Evolutionary conservation across 2,888 invertebrate genomes (phyloP).

Genomic region (Microplitis deprimator): DNA sequence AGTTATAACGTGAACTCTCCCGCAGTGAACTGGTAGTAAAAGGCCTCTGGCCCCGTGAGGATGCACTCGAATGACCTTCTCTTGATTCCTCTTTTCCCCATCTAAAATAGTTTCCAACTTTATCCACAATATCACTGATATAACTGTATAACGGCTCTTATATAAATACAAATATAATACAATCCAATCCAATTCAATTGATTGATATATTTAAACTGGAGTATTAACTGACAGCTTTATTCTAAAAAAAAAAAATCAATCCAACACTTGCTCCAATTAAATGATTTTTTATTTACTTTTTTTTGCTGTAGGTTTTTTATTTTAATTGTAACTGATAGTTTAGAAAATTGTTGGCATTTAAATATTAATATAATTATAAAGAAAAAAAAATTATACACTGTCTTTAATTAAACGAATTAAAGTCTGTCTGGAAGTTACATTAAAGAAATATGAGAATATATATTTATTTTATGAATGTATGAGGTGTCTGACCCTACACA

Average conservation of each 20-base stretch:
- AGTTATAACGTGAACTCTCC: conserved; percentile 48
- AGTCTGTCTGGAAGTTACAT: conserved; percentile 51
- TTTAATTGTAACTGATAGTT: too few relatives aligned
- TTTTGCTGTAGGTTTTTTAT: too few relatives aligned
- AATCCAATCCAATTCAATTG: not conserved
- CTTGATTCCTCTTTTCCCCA: conserved; percentile 58
- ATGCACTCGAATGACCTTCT: conserved; percentile 69
- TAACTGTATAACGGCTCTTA: conserved; percentile 70
- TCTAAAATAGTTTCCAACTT: conserved; percentile 64
- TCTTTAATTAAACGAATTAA: conserved; percentile 24
- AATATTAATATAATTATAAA: not conserved
- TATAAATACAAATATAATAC: conserved; percentile 27
- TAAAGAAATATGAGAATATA: conserved; percentile 50
- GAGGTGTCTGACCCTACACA: conserved; percentile 51
- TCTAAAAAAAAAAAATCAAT: too few relatives aligned
- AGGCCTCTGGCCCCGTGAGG: conserved; percentile 51
- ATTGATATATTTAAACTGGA: not conserved
- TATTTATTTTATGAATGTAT: conserved; percentile 42
- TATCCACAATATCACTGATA: conserved; percentile 65
- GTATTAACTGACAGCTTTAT: not conserved
- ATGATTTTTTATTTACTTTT: too few relatives aligned
- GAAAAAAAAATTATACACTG: conserved; percentile 46
- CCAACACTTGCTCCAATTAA: too few relatives aligned
- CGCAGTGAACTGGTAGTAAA: conserved; percentile 48
- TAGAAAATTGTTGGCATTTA: not conserved